These are phyloP conservation scores for Arenicola marina DNA, from an alignment of 2,888 invertebrate species.

Conservation along the genomic window DNA sequence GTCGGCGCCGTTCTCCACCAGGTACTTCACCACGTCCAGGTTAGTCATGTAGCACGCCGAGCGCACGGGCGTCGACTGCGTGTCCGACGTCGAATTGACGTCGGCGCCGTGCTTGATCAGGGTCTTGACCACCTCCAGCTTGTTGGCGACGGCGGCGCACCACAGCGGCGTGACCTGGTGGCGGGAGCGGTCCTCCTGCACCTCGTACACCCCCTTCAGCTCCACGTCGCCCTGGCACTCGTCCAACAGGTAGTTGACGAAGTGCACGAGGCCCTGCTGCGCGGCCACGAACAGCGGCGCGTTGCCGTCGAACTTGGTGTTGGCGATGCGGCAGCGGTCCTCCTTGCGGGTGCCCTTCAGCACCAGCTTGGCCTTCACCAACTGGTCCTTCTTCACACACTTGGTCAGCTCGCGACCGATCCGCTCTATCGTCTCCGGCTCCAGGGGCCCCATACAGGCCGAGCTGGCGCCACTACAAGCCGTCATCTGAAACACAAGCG, in stretches of 20 bases:
- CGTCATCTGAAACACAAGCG: too few species aligned
- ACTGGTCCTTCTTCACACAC: constrained; percentile 23
- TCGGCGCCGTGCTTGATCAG: constrained; percentile 80
- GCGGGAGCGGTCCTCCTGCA: constrained; percentile 77
- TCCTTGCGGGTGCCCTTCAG: constrained; percentile 17
- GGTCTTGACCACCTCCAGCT: constrained; percentile 75
- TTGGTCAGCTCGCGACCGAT: constrained; percentile 15
- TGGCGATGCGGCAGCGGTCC: constrained; percentile 6
- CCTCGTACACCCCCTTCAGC: constrained; percentile 73
- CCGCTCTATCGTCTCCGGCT: constrained; percentile 6
- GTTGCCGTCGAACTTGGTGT: constrained; percentile 39
- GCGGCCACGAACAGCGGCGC: constrained; percentile 44
- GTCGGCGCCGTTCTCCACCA: constrained; percentile 53
- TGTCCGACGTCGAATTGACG: constrained; percentile 85
- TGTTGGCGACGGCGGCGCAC: constrained; percentile 89
- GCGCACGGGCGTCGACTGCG: constrained; percentile 81
- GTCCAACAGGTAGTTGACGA: constrained; percentile 82
- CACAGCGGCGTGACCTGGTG: constrained; percentile 88
- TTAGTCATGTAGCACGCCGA: constrained; percentile 85
- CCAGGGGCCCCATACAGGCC: too few species aligned
- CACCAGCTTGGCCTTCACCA: constrained; percentile 27
- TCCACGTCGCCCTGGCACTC: constrained; percentile 84
- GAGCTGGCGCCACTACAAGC: too few species aligned
- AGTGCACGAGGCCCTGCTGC: constrained; percentile 39
- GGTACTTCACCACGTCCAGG: constrained; percentile 41